Evolutionary conservation across 2,113 vertebrate genomes (phyloP), one percentile per base, ranked within the genome.

Genomic region (Anhinga anhinga): DNA sequence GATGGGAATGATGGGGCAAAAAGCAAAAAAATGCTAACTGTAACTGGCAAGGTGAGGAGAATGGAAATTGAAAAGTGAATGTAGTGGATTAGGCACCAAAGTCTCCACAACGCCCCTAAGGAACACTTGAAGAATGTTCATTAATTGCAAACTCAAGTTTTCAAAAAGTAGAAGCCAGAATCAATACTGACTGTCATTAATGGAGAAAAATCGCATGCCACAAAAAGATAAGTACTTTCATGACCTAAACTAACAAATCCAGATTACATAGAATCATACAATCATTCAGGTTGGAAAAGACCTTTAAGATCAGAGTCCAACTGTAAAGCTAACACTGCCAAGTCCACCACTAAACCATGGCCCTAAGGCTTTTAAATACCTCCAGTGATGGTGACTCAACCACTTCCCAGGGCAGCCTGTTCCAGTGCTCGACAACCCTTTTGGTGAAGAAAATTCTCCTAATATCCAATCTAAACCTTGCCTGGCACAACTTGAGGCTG

Each of bases 141-240:
- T 62, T 61, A 92, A 67, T 11, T 38, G 40, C 56, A 87, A 84
- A 66, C 17, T 79, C 14, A 29, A 27, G 20, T 76, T 66, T 61
- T 62, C 52, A 88, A 32, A 71, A 55, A 65, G 63, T 40, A 76
- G 45, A 81, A 91, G 27, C 21, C 74, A 90, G 53, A 93, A 70
- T 59, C 45, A 70, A 69, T 40, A 84, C 7, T 4, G 26, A 58
- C n/a, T 84, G 26, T 40, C 32, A 34, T 2, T 19, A 80, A 93
- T 3, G 2, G 26, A 86, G 30, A 65, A 71, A 71, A 84, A 85
- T 42, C 0, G 0, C 9, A 50, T 16, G 20, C 12, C 49, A 69
- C 45, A 69, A 72, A 84, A 61, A 73, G 29, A 8, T 4, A 55
- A 77, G 9, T 38, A 65, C 29, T 93, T 91, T 78, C 6, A 78